phyloP scores from a whole-genome alignment of 2,888 invertebrate species.

The Papilio elwesi region DNA sequence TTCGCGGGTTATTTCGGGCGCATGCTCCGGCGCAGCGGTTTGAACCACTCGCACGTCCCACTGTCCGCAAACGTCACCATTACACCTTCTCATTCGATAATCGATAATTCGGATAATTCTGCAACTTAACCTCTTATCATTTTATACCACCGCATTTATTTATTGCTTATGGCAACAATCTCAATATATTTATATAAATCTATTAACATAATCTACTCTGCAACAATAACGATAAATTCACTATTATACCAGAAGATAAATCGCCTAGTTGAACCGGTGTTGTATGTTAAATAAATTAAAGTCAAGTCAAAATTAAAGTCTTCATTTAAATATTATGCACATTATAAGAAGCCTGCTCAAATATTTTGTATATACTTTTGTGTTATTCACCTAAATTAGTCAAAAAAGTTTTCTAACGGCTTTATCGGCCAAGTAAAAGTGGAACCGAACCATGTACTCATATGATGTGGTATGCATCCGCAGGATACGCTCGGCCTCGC shows the following conservation, averaged over 20 bases:
- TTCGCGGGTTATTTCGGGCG: conserved; percentile 80
- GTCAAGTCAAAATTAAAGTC: too few relatives aligned
- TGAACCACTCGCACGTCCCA: conserved; percentile 69
- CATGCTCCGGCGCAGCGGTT: conserved; percentile 69
- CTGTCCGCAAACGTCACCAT: conserved; percentile 67
- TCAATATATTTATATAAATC: too few relatives aligned
- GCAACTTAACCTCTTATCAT: not conserved
- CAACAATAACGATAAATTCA: not conserved
- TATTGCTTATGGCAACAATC: not conserved
- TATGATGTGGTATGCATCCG: not conserved
- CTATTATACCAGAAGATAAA: not conserved
- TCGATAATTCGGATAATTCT: conserved; percentile 40
- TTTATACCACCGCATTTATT: not conserved
- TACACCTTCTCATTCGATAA: conserved; percentile 64
- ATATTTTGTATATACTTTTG: not conserved
- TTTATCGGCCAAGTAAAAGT: not conserved
- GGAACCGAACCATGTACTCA: not conserved
- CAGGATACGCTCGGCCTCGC: conserved; percentile 22
- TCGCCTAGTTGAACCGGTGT: not conserved
- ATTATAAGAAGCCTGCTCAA: conserved; percentile 19
- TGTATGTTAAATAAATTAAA: conserved; percentile 22
- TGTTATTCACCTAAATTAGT: conserved; percentile 12
- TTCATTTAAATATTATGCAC: conserved; percentile 19
- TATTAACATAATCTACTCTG: not conserved
- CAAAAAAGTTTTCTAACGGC: conserved; percentile 28